Conservation (phyloP, 2,797 vertebrate species). For the Coregonus suidteri region DNA sequence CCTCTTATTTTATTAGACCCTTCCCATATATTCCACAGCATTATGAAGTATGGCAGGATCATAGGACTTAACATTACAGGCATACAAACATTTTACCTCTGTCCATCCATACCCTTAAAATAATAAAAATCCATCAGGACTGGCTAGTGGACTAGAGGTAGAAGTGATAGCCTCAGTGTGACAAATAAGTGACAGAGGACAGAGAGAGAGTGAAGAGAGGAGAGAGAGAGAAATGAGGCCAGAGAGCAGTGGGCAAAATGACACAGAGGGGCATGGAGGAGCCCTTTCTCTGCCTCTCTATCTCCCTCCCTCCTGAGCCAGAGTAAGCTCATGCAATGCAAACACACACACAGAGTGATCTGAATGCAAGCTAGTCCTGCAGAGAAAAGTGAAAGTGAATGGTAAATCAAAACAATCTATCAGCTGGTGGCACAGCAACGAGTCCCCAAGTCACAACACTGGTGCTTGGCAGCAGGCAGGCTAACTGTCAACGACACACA, state of each 20-base stretch:
- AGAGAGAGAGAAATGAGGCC: conserved; percentile 15
- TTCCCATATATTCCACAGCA: neutral
- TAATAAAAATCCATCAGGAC: too few relatives aligned
- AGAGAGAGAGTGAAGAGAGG: neutral
- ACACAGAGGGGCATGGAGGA: conserved; percentile 19
- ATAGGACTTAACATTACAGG: neutral
- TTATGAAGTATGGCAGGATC: neutral
- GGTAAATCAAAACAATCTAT: conserved; percentile 74
- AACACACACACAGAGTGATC: conserved; percentile 9
- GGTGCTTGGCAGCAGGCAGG: conserved; percentile 27
- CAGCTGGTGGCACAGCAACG: conserved; percentile 45
- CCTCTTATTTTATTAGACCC: neutral
- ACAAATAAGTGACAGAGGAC: conserved; percentile 22
- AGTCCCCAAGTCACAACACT: conserved; percentile 46
- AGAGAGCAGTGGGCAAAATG: conserved; percentile 21
- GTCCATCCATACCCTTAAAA: neutral
- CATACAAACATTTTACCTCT: neutral
- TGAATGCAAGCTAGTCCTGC: conserved; percentile 75
- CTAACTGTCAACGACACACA: conserved; percentile 18
- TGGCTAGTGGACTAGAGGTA: conserved; percentile 2
- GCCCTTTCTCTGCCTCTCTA: conserved; percentile 29
- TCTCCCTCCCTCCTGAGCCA: conserved; percentile 6
- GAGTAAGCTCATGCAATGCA: conserved; percentile 24
- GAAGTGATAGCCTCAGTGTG: conserved; percentile 36
- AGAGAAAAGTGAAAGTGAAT: conserved; percentile 70